phyloP scores from a whole-genome alignment of 2,797 vertebrate genomes.

The Sebastes vulpes region DNA sequence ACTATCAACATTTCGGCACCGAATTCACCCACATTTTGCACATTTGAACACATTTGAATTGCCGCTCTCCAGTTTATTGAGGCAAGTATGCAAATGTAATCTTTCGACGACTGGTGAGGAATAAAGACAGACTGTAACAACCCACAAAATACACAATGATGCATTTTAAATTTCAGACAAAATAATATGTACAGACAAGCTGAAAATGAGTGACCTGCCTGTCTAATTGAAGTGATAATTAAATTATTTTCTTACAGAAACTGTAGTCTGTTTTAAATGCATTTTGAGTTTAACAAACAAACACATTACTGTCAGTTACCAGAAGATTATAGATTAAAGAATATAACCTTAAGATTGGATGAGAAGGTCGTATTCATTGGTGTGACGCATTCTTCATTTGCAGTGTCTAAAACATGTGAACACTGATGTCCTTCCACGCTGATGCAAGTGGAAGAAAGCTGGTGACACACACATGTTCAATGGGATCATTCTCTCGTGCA shows the following conservation, averaged over 20 bases:
- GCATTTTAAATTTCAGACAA: background rate
- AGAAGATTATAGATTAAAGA: background rate
- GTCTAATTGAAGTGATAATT: too few species aligned
- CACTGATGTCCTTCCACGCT: background rate
- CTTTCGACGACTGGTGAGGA: background rate
- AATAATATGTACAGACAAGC: too few species aligned
- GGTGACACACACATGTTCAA: background rate
- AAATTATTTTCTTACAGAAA: background rate
- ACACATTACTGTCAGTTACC: background rate
- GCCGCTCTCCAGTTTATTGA: background rate
- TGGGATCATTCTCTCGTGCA: background rate
- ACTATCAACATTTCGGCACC: background rate
- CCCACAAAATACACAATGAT: background rate
- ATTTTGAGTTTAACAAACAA: background rate
- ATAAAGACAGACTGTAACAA: background rate
- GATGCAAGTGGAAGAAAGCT: conserved; percentile 14
- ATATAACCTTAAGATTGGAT: background rate
- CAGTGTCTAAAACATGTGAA: background rate
- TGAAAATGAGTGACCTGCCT: too few species aligned
- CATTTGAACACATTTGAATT: background rate
- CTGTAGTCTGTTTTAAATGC: background rate
- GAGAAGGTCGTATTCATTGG: background rate
- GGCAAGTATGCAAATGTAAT: background rate
- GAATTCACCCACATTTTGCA: background rate
- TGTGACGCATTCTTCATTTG: background rate